Conservation (phyloP, 2,888 invertebrate species). For the Brachynemurus nebulosus region DNA sequence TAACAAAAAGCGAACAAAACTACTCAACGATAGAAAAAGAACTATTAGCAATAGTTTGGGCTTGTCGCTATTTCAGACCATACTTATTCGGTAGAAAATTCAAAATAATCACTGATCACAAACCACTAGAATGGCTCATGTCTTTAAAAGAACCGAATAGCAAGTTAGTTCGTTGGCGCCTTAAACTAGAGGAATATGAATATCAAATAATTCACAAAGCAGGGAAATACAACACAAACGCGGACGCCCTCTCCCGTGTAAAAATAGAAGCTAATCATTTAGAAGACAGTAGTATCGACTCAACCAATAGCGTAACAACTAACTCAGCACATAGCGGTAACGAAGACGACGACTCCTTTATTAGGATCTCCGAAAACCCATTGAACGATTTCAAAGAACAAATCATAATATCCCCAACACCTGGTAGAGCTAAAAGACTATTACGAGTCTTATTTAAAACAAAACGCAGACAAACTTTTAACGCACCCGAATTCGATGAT, state of each 20-base stretch:
- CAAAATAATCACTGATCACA: conserved; percentile 25
- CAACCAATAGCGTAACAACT: too few relatives aligned
- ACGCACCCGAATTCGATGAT: too few relatives aligned
- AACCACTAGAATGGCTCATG: conserved; percentile 25
- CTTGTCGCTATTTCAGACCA: conserved; percentile 25
- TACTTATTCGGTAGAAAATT: conserved; percentile 28
- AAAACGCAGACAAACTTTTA: too few relatives aligned
- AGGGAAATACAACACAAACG: conserved; percentile 22
- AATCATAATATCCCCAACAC: background rate
- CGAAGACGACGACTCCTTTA: background rate
- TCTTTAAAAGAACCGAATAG: conserved; percentile 23
- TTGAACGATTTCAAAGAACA: background rate
- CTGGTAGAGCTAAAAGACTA: too few relatives aligned
- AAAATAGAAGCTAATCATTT: too few relatives aligned
- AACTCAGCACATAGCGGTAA: background rate
- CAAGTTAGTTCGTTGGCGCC: conserved; percentile 22
- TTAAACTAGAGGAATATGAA: conserved; percentile 24
- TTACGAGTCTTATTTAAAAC: too few relatives aligned
- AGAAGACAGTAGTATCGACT: too few relatives aligned
- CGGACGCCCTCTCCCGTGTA: conserved; percentile 22
- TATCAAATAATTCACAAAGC: conserved; percentile 24
- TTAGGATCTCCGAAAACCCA: conserved; percentile 4
- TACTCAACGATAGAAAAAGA: conserved; percentile 27
- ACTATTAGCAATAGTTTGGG: conserved; percentile 26
- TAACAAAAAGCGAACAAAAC: conserved; percentile 24